A percentile compares a stretch with the other conserved stretches of the same genome.
phyloP scores from a whole-genome alignment of 2,888 invertebrate species.

The Ectobius pallidus region DNA sequence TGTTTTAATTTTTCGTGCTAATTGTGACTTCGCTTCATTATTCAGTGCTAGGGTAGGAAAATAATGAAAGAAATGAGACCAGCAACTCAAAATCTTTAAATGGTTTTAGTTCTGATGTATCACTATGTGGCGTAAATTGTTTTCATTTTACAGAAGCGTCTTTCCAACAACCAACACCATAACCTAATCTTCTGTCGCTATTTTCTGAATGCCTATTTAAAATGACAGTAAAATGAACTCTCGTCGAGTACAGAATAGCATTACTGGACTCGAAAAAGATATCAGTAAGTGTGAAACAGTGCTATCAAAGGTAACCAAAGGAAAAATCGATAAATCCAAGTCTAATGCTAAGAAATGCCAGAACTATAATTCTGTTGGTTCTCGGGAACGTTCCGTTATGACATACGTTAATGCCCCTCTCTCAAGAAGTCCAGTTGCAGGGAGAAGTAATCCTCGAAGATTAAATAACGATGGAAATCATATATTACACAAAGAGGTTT shows the following conservation, averaged over 20 bases:
- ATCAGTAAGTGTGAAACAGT: background rate
- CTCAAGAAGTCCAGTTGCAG: background rate
- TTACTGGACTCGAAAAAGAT: background rate
- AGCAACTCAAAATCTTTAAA: too few relatives aligned
- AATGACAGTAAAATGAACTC: conserved; percentile 12
- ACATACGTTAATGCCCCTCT: background rate
- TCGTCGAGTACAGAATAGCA: conserved; percentile 7
- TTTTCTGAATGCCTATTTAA: too few relatives aligned
- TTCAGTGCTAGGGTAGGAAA: too few relatives aligned
- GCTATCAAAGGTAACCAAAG: background rate
- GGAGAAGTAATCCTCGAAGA: background rate
- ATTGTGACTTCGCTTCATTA: too few relatives aligned
- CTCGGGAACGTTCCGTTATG: background rate
- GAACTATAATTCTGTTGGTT: too few relatives aligned
- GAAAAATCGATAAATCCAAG: conserved; percentile 1
- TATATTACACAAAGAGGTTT: conserved; percentile 8
- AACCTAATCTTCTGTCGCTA: too few relatives aligned
- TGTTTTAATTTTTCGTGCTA: too few relatives aligned
- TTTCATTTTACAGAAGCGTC: too few relatives aligned
- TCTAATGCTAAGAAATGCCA: background rate
- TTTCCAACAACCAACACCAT: too few relatives aligned
- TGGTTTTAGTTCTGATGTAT: too few relatives aligned
- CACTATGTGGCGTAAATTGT: too few relatives aligned
- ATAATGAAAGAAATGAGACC: too few relatives aligned
- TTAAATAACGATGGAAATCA: background rate